Base-by-base conservation (phyloP, 2,888 invertebrate species). In the Torymus tubicola region DNA sequence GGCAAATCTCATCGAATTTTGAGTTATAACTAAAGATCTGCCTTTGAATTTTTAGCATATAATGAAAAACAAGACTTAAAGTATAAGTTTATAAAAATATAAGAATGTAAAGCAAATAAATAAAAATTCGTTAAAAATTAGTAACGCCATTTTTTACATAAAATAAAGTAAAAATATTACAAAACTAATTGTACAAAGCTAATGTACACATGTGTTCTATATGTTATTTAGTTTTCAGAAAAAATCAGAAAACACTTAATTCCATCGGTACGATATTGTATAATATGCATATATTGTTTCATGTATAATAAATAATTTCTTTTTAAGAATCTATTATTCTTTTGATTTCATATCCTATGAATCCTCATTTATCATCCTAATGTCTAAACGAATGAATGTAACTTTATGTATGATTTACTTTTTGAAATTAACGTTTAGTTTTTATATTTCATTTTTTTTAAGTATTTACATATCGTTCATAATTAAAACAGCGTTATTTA, bases 211-310 rank as follows among this genome's bases (percentile, higher is more conserved):
- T 63, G 67, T 74, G n/a, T 74, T 78, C 73, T 68, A 81, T 16
- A 65, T 71, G 70, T 67, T 72, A 79, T 76, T 79, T 65, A 79
- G 75, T 69, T 78, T 67, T 42, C 76, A 75, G 77, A 82, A 74
- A 50, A 78, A 80, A n/a, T 67, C 10, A 55, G 50, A 71, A 71
- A 81, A 70, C 31, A 75, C 84, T 84, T 31, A 64, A 77, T 69
- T 74, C 52, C 63, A 70, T 86, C 84, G 79, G 81, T 85, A 83
- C 78, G 85, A 77, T 81, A 87, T 86, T 88, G 84, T 88, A 84
- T 87, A 87, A 85, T 80, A 82, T 82, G 82, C 78, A 81, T 79
- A 85, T 85, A n/a, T n/a, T 85, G 86, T 88, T 88, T 88, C 83
- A 86, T 87, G 86, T 87, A 87, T 85, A 86, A 88, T 88, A 88